Conservation (phyloP, 2,797 vertebrate species). For the Morelia viridis region DNA sequence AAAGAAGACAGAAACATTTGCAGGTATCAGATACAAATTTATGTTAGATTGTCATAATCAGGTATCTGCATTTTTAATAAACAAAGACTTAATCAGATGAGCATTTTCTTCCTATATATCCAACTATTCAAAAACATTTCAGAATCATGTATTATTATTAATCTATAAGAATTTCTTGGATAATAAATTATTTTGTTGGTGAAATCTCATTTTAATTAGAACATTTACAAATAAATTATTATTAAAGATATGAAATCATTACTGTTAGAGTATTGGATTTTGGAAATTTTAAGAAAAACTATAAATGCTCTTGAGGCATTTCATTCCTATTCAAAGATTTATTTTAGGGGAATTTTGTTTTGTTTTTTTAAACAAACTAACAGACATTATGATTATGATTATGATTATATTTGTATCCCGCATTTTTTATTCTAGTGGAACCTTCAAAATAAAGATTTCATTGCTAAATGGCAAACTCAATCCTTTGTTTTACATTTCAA, state of each 20-base stretch:
- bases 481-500: neutral
- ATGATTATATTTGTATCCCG: neutral
- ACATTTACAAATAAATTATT: neutral
- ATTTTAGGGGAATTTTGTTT: neutral
- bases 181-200: neutral
- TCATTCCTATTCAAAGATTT: neutral
- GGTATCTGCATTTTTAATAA: neutral
- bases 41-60: neutral
- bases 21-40: neutral
- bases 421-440: neutral
- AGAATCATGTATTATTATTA: neutral
- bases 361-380: neutral
- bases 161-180: neutral
- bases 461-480: neutral
- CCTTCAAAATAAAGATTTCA: neutral
- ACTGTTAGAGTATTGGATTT: neutral
- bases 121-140: neutral
- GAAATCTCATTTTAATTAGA: neutral
- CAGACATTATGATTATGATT: neutral
- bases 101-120: neutral
- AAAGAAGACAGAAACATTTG: neutral
- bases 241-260: neutral
- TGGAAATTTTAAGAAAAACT: neutral
- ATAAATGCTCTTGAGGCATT: neutral
- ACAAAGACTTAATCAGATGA: neutral